Base-by-base conservation (phyloP, 2,888 invertebrate species). In the Pocota personata region DNA sequence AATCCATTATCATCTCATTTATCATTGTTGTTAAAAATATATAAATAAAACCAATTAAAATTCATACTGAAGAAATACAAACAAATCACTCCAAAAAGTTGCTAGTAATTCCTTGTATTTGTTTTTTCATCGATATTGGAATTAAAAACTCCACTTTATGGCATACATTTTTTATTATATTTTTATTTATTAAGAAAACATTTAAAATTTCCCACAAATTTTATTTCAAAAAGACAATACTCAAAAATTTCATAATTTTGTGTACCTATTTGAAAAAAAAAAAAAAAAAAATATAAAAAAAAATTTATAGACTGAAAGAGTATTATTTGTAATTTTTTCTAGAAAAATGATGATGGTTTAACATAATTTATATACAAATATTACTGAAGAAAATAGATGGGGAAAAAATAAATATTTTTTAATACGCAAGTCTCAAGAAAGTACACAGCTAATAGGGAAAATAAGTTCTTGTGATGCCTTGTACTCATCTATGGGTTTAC, bases 131-230 rank as follows among this genome's bases (percentile, higher is more conserved):
- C 12, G 6, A 12, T 48, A 35, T 32, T 12, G 10, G 12, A 21
- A 6, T 30, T 4, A 8, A 30, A 37, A 21, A 48, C 24, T 35
- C n/a, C 24, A 46, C 16, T 16, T 69, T 40, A 19, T 27, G 37
- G 40, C 27, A 21, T 16, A 30, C n/a, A 30, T 24, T 43, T 50
- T 19, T 35, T 16, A 27, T 37, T n/a, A n/a, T n/a, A n/a, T n/a
- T 27, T 21, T 46, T n/a, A 7, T 67, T 24, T 48, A 16, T 57
- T 55, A 27, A 50, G 30, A 67, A 50, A 77, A 58, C 72, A 77
- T 77, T 46, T 37, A 82, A 82, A 82, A 82, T 82, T 82, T 82
- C 82, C 82, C 82, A 82, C 82, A 82, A 64, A 72, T 72, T 72
- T 16, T 35, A 67, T 21, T 12, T 10, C 7, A 21, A 27, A 32